Percentiles rank a stretch among this genome's conserved stretches.
Evolutionary conservation across 1,140 invertebrate species (phyloP).

Genomic region (Calliphora vicina): DNA sequence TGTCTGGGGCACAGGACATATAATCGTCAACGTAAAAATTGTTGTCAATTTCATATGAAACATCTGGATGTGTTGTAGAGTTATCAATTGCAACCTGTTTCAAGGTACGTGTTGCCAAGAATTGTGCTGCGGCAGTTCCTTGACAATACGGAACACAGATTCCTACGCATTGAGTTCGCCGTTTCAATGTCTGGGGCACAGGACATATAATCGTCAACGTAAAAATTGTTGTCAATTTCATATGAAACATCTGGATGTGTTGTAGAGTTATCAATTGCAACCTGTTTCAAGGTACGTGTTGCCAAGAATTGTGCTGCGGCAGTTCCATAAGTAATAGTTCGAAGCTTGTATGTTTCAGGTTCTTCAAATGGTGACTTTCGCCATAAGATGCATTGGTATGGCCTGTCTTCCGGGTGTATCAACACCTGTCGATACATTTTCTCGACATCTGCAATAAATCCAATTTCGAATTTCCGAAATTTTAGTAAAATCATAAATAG

Average conservation of each 20-base stretch:
- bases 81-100: slow-evolving; percentile 32
- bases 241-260: slow-evolving; percentile 33
- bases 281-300: background rate
- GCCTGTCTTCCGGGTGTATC: background rate
- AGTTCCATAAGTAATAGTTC: slow-evolving; percentile 32
- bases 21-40: slow-evolving; percentile 21
- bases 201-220: slow-evolving; percentile 9
- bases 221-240: slow-evolving; percentile 30
- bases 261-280: slow-evolving; percentile 38
- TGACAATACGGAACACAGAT: background rate
- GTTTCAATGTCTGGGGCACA: background rate
- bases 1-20: background rate
- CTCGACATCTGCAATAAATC: slow-evolving; percentile 26
- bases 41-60: background rate
- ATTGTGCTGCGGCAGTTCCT: slow-evolving; percentile 1
- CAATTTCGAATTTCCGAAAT: slow-evolving; percentile 36
- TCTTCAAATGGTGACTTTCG: background rate
- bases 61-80: slow-evolving; percentile 36
- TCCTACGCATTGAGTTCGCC: background rate
- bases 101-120: background rate
- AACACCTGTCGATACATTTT: slow-evolving; percentile 26
- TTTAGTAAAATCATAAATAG: slow-evolving; percentile 35
- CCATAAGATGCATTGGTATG: slow-evolving; percentile 14
- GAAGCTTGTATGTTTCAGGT: slow-evolving; percentile 11
- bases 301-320: slow-evolving; percentile 7